Conservation (phyloP, 1,140 invertebrate genomes). For the Listronotus bonariensis region DNA sequence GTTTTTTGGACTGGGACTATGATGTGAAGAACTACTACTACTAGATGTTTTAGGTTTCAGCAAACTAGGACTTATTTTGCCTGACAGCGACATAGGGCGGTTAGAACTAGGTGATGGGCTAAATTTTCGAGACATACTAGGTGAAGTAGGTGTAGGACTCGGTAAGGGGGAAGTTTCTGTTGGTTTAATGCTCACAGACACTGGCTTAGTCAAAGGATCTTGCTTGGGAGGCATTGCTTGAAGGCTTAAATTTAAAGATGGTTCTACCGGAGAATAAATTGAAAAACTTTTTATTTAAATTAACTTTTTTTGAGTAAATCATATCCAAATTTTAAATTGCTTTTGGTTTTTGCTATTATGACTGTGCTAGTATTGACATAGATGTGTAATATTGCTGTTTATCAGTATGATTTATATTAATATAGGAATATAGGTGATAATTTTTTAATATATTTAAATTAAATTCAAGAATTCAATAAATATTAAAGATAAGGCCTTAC, state of each 20-base stretch:
- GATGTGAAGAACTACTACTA: constrained; percentile 63
- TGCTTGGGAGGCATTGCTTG: constrained; percentile 72
- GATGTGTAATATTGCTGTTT: no score
- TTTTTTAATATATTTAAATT: no score
- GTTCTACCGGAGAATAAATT: no score
- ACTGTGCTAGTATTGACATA: no score
- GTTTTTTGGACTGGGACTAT: constrained; percentile 75
- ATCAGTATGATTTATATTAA: no score
- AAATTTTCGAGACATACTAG: constrained; percentile 69
- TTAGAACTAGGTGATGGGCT: constrained; percentile 70
- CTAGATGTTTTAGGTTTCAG: constrained; percentile 58
- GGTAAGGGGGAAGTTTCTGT: constrained; percentile 67
- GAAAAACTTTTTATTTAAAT: no score
- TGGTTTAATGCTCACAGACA: constrained; percentile 74
- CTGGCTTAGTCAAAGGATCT: constrained; percentile 73
- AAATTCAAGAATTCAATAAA: background rate
- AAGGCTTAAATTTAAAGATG: no score
- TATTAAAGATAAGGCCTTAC: background rate
- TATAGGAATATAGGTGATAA: no score
- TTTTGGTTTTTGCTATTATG: no score
- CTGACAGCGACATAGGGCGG: constrained; percentile 50
- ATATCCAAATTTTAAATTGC: no score
- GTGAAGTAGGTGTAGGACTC: constrained; percentile 63
- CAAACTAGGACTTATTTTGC: constrained; percentile 64
- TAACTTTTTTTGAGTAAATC: no score